phyloP scores from a whole-genome alignment of 2,113 vertebrate genomes.

The Blennius ocellaris region DNA sequence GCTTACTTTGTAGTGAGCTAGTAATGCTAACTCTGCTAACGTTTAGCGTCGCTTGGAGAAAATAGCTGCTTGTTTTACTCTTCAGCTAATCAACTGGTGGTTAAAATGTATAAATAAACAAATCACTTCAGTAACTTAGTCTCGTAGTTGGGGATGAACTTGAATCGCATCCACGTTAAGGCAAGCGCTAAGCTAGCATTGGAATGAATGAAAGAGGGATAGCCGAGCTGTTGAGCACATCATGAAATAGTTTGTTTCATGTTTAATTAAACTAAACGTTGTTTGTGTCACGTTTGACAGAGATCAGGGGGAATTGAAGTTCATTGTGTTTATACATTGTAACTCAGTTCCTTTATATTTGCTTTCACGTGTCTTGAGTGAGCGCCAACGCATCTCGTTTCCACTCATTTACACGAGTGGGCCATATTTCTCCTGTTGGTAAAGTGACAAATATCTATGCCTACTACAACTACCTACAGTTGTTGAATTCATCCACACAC shows the following conservation, averaged over 20 bases:
- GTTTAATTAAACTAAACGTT: background rate
- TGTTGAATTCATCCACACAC: too few relatives aligned
- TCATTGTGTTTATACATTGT: background rate
- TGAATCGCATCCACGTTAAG: background rate
- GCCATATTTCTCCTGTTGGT: too few relatives aligned
- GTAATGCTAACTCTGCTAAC: slow-evolving; percentile 49
- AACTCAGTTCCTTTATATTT: background rate
- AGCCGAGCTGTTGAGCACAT: background rate
- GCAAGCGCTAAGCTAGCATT: background rate
- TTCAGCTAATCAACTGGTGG: too few relatives aligned
- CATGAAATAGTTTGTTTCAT: background rate
- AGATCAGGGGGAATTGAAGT: too few relatives aligned
- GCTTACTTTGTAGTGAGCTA: slow-evolving; percentile 31
- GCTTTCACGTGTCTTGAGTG: background rate
- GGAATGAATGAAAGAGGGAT: slow-evolving; percentile 70
- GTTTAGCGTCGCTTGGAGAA: too few relatives aligned
- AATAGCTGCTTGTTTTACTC: too few relatives aligned
- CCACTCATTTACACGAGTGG: too few relatives aligned
- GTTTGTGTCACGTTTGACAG: background rate
- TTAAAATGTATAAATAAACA: too few relatives aligned
- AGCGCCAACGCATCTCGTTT: too few relatives aligned
- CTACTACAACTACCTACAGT: too few relatives aligned
- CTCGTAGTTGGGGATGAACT: background rate
- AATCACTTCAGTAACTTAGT: too few relatives aligned
- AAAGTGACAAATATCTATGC: too few relatives aligned